These are phyloP conservation scores for Muscina levida DNA, from an alignment of 2,888 invertebrate genomes.

Conservation along the genomic window DNA sequence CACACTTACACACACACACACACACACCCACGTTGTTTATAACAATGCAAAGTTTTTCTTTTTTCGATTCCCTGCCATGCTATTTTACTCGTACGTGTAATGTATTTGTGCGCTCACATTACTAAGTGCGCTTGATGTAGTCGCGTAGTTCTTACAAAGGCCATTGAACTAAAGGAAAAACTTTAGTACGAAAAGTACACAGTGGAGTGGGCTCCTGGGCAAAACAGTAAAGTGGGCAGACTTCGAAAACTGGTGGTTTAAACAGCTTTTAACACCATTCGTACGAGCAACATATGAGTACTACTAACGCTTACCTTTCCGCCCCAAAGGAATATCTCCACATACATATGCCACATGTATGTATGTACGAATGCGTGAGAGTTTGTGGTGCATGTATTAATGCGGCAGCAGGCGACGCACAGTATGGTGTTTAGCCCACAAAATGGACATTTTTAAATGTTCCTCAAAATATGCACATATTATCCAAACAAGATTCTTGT, in stretches of 20 bases:
- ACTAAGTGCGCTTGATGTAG: no score
- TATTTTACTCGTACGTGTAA: conserved; percentile 15
- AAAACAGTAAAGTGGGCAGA: conserved; percentile 58
- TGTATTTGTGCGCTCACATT: not conserved
- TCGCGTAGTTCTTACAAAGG: conserved; percentile 39
- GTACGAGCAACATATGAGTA: not conserved
- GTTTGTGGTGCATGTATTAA: not conserved
- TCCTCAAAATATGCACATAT: no score
- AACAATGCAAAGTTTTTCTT: conserved; percentile 50
- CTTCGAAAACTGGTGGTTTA: conserved; percentile 59
- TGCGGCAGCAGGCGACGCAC: no score
- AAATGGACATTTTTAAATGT: no score
- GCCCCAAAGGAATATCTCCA: conserved; percentile 21
- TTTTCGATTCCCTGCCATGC: conserved; percentile 47
- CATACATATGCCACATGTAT: conserved; percentile 20
- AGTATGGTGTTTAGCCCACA: no score
- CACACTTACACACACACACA: no score
- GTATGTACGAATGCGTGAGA: conserved; percentile 1
- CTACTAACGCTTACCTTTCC: conserved; percentile 48
- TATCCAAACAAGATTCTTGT: no score
- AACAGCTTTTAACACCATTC: conserved; percentile 61
- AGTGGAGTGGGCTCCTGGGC: conserved; percentile 55
- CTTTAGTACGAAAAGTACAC: conserved; percentile 37
- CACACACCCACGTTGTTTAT: no score
- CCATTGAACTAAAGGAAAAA: conserved; percentile 58